Percentiles rank a stretch among this genome's conserved stretches.
These are phyloP conservation scores for Chloromyia formosa DNA, from an alignment of 2,888 invertebrate species.

Conservation along the genomic window DNA sequence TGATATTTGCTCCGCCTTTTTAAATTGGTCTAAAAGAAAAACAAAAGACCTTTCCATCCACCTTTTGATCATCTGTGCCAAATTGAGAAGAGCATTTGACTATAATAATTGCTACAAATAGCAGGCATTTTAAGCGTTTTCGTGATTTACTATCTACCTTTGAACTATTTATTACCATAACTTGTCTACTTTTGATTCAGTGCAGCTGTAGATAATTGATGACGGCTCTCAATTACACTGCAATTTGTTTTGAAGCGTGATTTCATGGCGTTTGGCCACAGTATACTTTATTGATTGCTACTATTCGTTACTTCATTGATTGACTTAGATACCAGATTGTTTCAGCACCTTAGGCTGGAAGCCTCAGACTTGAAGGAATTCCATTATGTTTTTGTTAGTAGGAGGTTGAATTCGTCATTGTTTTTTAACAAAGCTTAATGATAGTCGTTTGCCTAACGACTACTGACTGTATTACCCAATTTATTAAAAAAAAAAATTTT, in stretches of 20 bases:
- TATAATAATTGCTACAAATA: no score
- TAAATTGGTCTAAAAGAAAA: no score
- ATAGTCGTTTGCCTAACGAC: not conserved
- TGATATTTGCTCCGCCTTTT: no score
- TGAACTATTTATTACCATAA: not conserved
- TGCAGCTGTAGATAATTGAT: constrained; percentile 16
- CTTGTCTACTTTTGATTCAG: not conserved
- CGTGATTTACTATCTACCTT: constrained; percentile 1
- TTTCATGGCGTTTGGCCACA: not conserved
- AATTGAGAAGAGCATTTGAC: no score
- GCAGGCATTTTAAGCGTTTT: not conserved
- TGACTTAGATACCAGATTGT: not conserved
- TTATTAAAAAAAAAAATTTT: no score
- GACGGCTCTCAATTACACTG: constrained; percentile 19
- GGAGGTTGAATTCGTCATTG: no score
- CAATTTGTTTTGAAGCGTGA: constrained; percentile 16
- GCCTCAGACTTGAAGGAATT: no score
- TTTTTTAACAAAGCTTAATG: not conserved
- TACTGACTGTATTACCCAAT: no score
- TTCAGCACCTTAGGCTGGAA: not conserved
- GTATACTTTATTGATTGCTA: not conserved
- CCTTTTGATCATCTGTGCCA: no score
- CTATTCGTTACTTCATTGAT: not conserved
- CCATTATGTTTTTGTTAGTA: no score
- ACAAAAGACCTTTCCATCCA: no score